Base-by-base conservation (phyloP, 2,113 vertebrate species). In the Macroglossus sobrinus region DNA sequence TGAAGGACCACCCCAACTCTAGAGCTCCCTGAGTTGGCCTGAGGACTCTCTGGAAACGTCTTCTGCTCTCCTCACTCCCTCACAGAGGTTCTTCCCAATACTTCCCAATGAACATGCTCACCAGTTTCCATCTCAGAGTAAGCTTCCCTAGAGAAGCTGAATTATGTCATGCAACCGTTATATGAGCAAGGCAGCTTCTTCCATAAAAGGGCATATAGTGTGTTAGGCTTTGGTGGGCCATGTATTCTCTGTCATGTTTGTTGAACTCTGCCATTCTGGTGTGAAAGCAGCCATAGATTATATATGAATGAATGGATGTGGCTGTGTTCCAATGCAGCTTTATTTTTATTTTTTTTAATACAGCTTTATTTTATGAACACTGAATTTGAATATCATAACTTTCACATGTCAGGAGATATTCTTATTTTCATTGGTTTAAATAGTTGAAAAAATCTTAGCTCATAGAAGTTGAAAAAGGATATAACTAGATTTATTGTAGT, bases 381-480 rank as follows among this genome's bases (percentile, higher is more conserved):
- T 74, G 81, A 74, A 87, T 82, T 68, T 91, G 59, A 91, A 90
- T 93, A 64, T 71, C 24, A 63, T 59, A 45, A 66, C 38, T 92
- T 84, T 61, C 45, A 35, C 43, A n/a, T 64, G 38, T 87, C 90
- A 75, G 35, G 79, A 72, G 71, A 71, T 71, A 85, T 30, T 71
- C 26, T 57, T 76, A 64, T 33, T 88, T 59, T 64, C 24, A 33
- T 80, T 40, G 53, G 40, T 50, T 47, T 68, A 91, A 66, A 35
- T 74, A 50, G 13, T 35, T 69, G 74, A 69, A 93, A 63, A 26
- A 47, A 71, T 43, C 33, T 89, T 92, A 84, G 47, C 7, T 86
- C 21, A 18, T 8, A 19, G 43, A 40, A 55, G 3, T 89, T 94
- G 18, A 85, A 84, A 93, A 87, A 30, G 30, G 12, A 69, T 40